Percentiles rank a stretch among this genome's conserved stretches.
Conservation (phyloP, 2,797 vertebrate genomes). For the Falco peregrinus region DNA sequence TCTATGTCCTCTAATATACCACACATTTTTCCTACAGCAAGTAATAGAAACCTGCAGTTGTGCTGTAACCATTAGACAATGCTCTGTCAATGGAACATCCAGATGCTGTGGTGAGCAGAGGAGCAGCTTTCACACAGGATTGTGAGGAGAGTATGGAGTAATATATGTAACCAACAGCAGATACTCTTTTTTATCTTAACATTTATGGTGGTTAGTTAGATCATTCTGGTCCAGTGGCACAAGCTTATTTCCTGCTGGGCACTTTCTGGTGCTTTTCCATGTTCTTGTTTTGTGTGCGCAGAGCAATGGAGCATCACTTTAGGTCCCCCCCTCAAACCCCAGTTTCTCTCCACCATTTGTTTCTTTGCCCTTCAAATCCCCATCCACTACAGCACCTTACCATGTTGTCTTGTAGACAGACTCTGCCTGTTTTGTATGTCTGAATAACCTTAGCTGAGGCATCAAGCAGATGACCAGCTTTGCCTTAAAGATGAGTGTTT, state of each 20-base stretch:
- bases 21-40: neutral
- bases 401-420: neutral
- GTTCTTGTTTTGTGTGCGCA: neutral
- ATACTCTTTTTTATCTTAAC: neutral
- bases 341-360: neutral
- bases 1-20: neutral
- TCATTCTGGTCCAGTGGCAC: neutral
- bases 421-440: neutral
- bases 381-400: neutral
- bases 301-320: neutral
- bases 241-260: neutral
- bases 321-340: neutral
- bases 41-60: slow-evolving; percentile 50
- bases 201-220: neutral
- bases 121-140: neutral
- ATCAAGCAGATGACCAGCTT: neutral
- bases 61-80: slow-evolving; percentile 24
- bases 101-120: neutral
- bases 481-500: neutral
- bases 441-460: neutral
- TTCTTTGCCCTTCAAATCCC: neutral
- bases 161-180: neutral
- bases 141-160: neutral
- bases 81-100: slow-evolving; percentile 34
- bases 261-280: neutral